phyloP scores from a whole-genome alignment of 2,888 invertebrate genomes.

The Tyria jacobaeae region DNA sequence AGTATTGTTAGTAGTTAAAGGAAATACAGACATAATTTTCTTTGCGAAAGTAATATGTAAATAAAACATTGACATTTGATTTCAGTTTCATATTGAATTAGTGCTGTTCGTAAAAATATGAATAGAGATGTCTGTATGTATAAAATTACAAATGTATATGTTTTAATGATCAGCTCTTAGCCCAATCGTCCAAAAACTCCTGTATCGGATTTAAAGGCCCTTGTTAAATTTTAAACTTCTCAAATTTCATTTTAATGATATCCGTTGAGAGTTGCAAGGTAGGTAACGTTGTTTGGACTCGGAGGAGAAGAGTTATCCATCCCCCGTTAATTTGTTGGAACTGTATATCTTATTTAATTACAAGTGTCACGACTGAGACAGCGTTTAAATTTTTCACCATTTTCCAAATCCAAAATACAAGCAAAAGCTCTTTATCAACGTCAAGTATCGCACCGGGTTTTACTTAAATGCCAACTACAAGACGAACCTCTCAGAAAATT shows the following conservation, averaged over 20 bases:
- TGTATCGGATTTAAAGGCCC: neutral
- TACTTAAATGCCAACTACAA: too few relatives aligned
- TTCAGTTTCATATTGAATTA: too few relatives aligned
- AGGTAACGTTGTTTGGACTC: neutral
- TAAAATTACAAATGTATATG: too few relatives aligned
- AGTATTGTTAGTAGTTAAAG: too few relatives aligned
- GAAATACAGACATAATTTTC: too few relatives aligned
- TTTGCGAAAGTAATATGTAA: too few relatives aligned
- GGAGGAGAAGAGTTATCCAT: neutral
- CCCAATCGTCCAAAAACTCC: neutral
- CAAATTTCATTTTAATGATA: neutral
- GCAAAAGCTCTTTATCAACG: neutral
- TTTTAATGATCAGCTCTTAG: neutral
- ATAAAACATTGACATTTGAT: too few relatives aligned
- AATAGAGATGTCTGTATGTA: too few relatives aligned
- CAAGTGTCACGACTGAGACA: neutral
- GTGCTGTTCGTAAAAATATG: too few relatives aligned
- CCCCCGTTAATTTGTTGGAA: neutral
- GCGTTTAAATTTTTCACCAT: neutral
- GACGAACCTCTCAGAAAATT: too few relatives aligned
- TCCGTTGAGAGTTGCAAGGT: neutral
- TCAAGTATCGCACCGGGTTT: too few relatives aligned
- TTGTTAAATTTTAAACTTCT: neutral
- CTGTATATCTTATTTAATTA: neutral
- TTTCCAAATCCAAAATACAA: neutral